Conservation (phyloP, 2,888 invertebrate genomes). For the Heliconius ismenius region DNA sequence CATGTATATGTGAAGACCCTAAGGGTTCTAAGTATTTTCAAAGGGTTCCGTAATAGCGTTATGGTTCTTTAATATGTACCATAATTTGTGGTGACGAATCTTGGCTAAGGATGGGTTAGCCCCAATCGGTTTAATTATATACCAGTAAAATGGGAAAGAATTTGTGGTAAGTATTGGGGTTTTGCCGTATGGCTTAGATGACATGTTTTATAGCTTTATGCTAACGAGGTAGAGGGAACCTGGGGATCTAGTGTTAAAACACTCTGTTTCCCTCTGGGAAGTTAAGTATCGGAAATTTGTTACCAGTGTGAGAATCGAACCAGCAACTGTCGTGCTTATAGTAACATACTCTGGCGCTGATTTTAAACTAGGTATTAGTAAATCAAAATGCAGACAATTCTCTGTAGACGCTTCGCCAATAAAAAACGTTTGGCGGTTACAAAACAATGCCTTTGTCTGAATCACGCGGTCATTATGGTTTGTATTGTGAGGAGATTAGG, state of each 20-base stretch:
- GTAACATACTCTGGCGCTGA: neutral
- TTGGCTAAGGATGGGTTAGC: neutral
- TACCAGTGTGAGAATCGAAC: neutral
- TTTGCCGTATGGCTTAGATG: neutral
- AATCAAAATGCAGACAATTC: neutral
- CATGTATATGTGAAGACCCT: neutral
- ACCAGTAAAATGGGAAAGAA: neutral
- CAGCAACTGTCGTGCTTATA: neutral
- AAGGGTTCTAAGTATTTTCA: neutral
- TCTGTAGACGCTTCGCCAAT: slow-evolving; percentile 11
- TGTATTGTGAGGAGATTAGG: slow-evolving; percentile 8
- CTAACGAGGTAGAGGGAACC: no score
- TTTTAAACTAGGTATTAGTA: slow-evolving; percentile 1
- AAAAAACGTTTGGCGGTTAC: slow-evolving; percentile 23
- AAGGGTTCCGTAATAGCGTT: neutral
- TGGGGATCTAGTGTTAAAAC: no score
- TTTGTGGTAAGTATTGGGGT: neutral
- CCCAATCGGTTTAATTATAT: slow-evolving; percentile 21
- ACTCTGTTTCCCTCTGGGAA: no score
- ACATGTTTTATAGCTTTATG: no score
- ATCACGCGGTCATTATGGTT: slow-evolving; percentile 25
- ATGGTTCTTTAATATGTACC: slow-evolving; percentile 2
- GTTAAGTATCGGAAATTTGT: neutral
- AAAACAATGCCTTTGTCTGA: slow-evolving; percentile 29
- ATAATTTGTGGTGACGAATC: slow-evolving; percentile 12